Evolutionary conservation across 2,888 invertebrate species (phyloP).

Genomic region (Drosophila mercatorum): DNA sequence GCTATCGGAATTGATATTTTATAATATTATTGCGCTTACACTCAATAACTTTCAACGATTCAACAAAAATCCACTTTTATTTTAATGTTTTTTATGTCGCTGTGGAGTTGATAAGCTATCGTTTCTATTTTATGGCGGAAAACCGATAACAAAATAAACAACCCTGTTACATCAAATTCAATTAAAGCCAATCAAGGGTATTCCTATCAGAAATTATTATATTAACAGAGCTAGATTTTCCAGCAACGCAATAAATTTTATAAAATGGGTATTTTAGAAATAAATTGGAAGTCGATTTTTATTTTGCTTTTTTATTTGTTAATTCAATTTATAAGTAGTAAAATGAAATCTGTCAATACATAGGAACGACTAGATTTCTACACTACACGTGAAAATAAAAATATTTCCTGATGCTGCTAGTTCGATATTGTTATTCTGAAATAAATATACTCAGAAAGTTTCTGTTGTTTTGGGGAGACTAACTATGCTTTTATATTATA

Average conservation of each 20-base stretch:
- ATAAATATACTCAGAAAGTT: background rate
- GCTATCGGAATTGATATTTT: background rate
- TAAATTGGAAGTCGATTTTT: background rate
- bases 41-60: conserved; percentile 31
- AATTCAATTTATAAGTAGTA: background rate
- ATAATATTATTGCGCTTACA: conserved; percentile 32
- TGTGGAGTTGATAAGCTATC: conserved; percentile 52
- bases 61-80: conserved; percentile 40
- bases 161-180: conserved; percentile 3
- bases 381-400: background rate
- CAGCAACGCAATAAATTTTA: background rate
- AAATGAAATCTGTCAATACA: background rate
- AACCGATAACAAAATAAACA: conserved; percentile 26
- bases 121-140: conserved; percentile 44
- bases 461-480: background rate
- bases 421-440: background rate
- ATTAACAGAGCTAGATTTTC: background rate
- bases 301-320: background rate
- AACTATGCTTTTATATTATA: no score
- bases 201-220: background rate
- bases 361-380: background rate
- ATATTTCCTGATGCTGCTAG: background rate
- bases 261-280: background rate
- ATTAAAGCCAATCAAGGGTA: background rate
- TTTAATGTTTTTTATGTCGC: conserved; percentile 59